phyloP scores from a whole-genome alignment of 35 echinoderm and acorn worm genomes.

The Diadema setosum region DNA sequence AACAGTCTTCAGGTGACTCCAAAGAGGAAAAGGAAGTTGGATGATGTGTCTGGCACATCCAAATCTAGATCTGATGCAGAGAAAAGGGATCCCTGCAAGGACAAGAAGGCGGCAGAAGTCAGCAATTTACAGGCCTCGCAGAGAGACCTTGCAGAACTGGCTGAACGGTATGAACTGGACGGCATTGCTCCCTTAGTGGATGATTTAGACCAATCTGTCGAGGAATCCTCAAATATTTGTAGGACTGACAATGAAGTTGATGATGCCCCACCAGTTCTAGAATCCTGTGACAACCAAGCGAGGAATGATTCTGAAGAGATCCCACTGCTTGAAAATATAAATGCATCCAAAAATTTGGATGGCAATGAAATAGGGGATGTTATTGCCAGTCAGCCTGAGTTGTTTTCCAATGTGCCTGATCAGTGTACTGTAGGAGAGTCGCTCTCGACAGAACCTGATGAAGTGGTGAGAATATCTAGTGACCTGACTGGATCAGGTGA shows the following conservation, averaged over 20 bases:
- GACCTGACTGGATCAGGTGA: too few relatives aligned
- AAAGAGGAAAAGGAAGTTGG: not conserved
- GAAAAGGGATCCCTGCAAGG: slow-evolving; percentile 7
- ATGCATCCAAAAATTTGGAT: not conserved
- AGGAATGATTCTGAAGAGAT: not conserved
- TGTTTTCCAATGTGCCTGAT: not conserved
- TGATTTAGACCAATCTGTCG: slow-evolving; percentile 21
- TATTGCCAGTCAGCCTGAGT: not conserved
- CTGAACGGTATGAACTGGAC: slow-evolving; percentile 77
- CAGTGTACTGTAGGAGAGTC: too few relatives aligned
- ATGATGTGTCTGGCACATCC: not conserved
- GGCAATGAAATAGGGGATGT: not conserved
- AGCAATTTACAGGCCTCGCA: slow-evolving; percentile 22
- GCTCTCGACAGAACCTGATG: too few relatives aligned
- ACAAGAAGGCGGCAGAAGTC: not conserved
- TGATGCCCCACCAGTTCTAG: not conserved
- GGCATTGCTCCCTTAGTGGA: slow-evolving; percentile 76
- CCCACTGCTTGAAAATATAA: not conserved
- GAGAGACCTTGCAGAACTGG: slow-evolving; percentile 44
- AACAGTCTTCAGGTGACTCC: not conserved
- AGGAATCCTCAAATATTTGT: not conserved
- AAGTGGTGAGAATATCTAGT: too few relatives aligned
- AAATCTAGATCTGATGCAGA: not conserved
- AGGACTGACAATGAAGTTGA: not conserved
- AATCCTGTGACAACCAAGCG: not conserved